Percentiles rank a stretch among this genome's conserved stretches.
phyloP scores from a whole-genome alignment of 2,113 vertebrate genomes.

The Chelonoidis abingdonii region DNA sequence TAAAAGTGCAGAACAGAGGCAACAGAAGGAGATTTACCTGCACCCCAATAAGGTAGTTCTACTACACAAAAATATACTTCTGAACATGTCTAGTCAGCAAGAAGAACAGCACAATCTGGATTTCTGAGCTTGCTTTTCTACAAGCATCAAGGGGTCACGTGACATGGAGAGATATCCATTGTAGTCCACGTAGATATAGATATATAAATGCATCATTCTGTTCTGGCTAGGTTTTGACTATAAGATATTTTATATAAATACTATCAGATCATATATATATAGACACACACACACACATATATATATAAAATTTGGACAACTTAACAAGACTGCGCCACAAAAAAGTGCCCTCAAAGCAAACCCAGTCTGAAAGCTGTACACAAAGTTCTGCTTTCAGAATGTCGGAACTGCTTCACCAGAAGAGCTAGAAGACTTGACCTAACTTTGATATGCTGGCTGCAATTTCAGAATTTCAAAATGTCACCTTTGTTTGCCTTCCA shows the following conservation, averaged over 20 bases:
- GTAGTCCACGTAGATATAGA: background rate
- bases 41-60: background rate
- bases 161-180: background rate
- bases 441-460: background rate
- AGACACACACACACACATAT: no score
- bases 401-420: fast-evolving
- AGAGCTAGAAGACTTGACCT: background rate
- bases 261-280: background rate
- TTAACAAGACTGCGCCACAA: background rate
- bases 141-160: background rate
- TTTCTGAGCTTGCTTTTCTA: background rate
- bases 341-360: background rate
- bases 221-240: background rate
- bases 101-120: background rate
- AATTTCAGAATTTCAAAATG: background rate
- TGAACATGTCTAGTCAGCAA: background rate
- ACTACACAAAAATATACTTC: background rate
- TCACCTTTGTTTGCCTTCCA: background rate
- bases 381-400: background rate
- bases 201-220: background rate
- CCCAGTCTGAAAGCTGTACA: background rate
- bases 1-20: background rate
- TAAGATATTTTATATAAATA: background rate
- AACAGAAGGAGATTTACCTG: background rate
- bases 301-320: background rate